A percentile compares a stretch with the other conserved stretches of the same genome.
Evolutionary conservation across 2,797 vertebrate genomes (phyloP).

Genomic region (Pseudomugil gertrudae): DNA sequence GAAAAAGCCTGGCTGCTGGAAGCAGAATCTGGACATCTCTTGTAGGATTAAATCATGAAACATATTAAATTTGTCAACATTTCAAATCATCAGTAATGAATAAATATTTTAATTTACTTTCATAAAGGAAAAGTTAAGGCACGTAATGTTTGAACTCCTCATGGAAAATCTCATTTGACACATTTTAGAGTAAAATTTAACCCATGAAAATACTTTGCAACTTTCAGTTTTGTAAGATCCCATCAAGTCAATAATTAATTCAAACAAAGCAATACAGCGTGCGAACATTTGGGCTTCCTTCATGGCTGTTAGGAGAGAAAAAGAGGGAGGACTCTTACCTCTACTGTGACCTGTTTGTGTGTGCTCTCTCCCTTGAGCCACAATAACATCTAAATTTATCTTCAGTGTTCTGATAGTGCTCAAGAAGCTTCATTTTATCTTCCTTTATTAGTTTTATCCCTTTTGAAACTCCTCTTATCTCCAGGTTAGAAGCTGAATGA

Average conservation of each 20-base stretch:
- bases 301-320: constrained; percentile 61
- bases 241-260: constrained; percentile 29
- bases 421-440: constrained; percentile 53
- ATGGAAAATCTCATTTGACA: constrained; percentile 25
- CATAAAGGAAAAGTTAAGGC: constrained; percentile 66
- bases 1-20: not conserved
- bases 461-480: constrained; percentile 43
- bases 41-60: constrained; percentile 14
- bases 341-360: constrained; percentile 51
- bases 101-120: constrained; percentile 8
- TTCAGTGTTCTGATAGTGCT: constrained; percentile 57
- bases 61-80: not conserved
- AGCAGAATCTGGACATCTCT: constrained; percentile 2
- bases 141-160: constrained; percentile 46
- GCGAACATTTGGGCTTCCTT: constrained; percentile 64
- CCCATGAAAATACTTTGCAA: constrained; percentile 14
- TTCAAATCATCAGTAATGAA: constrained; percentile 1
- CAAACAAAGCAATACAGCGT: constrained; percentile 22
- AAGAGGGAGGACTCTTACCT: constrained; percentile 67
- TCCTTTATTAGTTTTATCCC: constrained; percentile 50
- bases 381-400: constrained; percentile 55
- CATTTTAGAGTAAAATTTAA: constrained; percentile 22
- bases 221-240: constrained; percentile 26
- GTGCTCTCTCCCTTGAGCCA: constrained; percentile 34
- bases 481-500: constrained; percentile 37